Evolutionary conservation across 2,888 invertebrate genomes (phyloP).

Genomic region (Arctia plantaginis): DNA sequence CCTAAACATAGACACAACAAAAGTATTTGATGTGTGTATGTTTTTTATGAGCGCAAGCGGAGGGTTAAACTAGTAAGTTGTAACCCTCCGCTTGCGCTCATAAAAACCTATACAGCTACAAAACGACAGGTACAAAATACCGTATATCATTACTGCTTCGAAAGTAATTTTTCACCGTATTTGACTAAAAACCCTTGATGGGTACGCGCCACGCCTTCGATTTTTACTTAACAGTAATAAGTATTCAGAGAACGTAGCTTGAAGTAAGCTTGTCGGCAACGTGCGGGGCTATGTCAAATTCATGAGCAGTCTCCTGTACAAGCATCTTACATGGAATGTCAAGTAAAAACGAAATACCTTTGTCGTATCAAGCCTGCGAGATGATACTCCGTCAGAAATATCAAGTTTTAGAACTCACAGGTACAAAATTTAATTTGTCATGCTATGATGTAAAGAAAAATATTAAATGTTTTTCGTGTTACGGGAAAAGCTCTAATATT

Average conservation of each 20-base stretch:
- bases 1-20: neutral
- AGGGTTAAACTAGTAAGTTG: neutral
- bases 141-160: conserved; percentile 38
- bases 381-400: conserved; percentile 37
- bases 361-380: conserved; percentile 44
- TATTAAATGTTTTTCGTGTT: neutral
- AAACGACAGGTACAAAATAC: conserved; percentile 12
- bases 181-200: conserved; percentile 54
- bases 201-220: conserved; percentile 45
- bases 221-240: conserved; percentile 55
- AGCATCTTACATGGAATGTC: conserved; percentile 55
- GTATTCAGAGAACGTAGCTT: conserved; percentile 55
- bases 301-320: conserved; percentile 58
- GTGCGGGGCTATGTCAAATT: conserved; percentile 61
- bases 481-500: no score
- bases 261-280: conserved; percentile 58
- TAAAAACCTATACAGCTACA: conserved; percentile 5
- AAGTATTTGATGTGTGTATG: neutral
- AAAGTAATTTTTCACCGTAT: conserved; percentile 51
- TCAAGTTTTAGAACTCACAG: conserved; percentile 38
- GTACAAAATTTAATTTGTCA: conserved; percentile 43
- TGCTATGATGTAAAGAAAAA: conserved; percentile 14
- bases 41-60: neutral
- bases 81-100: neutral
- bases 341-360: conserved; percentile 51